Conservation (phyloP, 30 jellyfish, hydroid and myxozoan species). For the Phacellophora camtschatica region DNA sequence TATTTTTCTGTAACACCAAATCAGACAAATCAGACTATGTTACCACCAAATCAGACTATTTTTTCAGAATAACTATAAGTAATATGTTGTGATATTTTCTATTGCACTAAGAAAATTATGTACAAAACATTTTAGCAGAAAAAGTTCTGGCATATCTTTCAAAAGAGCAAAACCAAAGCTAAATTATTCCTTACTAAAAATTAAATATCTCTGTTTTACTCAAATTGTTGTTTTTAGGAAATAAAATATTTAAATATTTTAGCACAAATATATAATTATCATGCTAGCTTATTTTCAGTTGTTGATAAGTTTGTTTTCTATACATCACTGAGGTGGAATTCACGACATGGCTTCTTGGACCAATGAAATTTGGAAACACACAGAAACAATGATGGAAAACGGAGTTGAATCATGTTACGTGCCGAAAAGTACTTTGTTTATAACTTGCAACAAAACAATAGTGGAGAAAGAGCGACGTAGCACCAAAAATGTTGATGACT, state of each 20-base stretch:
- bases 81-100: neutral
- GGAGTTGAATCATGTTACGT: slow-evolving; percentile 71
- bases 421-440: slow-evolving; percentile 48
- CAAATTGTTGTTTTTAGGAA: neutral
- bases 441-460: slow-evolving; percentile 36
- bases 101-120: neutral
- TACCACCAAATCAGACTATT: neutral
- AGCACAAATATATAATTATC: too few species aligned
- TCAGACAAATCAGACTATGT: neutral
- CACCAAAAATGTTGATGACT: neutral
- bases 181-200: too few species aligned
- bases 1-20: too few species aligned
- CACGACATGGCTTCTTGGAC: slow-evolving; percentile 97
- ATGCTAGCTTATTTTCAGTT: too few species aligned
- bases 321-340: slow-evolving; percentile 55
- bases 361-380: slow-evolving; percentile 66
- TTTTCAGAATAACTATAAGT: neutral
- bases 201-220: neutral
- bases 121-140: too few species aligned
- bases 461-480: neutral
- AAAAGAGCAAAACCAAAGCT: too few species aligned
- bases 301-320: too few species aligned
- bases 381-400: slow-evolving; percentile 75
- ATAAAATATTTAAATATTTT: neutral
- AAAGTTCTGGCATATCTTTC: too few species aligned